A percentile compares a stretch with the other conserved stretches of the same genome.
Evolutionary conservation across 1,140 invertebrate genomes (phyloP).

Genomic region (Drosophila quadrilineata): DNA sequence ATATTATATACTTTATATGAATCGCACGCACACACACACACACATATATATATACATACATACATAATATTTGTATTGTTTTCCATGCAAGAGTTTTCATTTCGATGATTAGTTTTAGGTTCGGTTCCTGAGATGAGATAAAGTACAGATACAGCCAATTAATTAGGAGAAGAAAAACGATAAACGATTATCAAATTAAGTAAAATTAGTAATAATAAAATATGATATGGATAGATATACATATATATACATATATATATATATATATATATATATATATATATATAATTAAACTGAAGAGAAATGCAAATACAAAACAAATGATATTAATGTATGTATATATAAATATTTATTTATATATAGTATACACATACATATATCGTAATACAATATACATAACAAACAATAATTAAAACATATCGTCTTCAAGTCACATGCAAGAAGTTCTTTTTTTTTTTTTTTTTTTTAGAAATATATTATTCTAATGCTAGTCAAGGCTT

Average conservation of each 20-base stretch:
- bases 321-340: slow-evolving; percentile 53
- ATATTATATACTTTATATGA: slow-evolving; percentile 30
- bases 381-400: slow-evolving; percentile 36
- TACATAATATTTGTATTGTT: slow-evolving; percentile 13
- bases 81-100: slow-evolving; percentile 8
- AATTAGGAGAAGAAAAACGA: slow-evolving; percentile 24
- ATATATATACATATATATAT: slow-evolving; percentile 20
- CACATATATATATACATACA: slow-evolving; percentile 17
- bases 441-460: slow-evolving; percentile 44
- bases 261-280: slow-evolving; percentile 21
- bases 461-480: slow-evolving; percentile 66
- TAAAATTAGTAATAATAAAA: slow-evolving; percentile 6
- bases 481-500: slow-evolving; percentile 60
- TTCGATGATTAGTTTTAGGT: slow-evolving; percentile 30
- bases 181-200: slow-evolving; percentile 15
- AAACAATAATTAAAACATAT: slow-evolving; percentile 69
- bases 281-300: slow-evolving; percentile 34
- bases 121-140: slow-evolving; percentile 33
- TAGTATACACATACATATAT: slow-evolving; percentile 59
- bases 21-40: no score
- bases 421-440: slow-evolving; percentile 73
- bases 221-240: slow-evolving; percentile 22
- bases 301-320: slow-evolving; percentile 40
- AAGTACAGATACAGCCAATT: slow-evolving; percentile 37
- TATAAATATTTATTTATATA: slow-evolving; percentile 44